phyloP scores from a whole-genome alignment of 2,888 invertebrate species.

The Coenonympha arcania region DNA sequence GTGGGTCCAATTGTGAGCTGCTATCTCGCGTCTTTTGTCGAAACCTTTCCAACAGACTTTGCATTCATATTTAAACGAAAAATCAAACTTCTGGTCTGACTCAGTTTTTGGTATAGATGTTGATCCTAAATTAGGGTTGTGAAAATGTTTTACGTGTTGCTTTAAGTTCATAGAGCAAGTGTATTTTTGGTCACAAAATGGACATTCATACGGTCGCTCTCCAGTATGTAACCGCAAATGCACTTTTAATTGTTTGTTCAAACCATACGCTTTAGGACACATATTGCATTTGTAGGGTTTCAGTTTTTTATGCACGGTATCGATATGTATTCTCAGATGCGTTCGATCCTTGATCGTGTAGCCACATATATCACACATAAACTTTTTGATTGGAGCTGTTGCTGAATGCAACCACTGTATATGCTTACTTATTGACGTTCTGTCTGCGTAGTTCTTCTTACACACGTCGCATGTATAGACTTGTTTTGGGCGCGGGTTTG shows the following conservation, averaged over 20 bases:
- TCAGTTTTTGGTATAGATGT: background rate
- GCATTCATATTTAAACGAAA: too few species aligned
- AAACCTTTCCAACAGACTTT: constrained; percentile 22
- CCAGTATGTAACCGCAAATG: constrained; percentile 31
- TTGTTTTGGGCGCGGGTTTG: constrained; percentile 19
- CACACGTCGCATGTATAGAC: constrained; percentile 30
- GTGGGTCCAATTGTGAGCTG: constrained; percentile 21
- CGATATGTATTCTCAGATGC: constrained; percentile 28
- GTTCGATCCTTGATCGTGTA: constrained; percentile 29
- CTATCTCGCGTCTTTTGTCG: constrained; percentile 5
- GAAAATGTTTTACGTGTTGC: constrained; percentile 6
- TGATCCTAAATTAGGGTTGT: background rate
- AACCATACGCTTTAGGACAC: constrained; percentile 30
- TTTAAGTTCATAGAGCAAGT: background rate
- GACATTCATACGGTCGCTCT: constrained; percentile 29
- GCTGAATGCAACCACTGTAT: constrained; percentile 29
- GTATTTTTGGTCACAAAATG: constrained; percentile 19
- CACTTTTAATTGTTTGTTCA: constrained; percentile 28
- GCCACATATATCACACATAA: constrained; percentile 32
- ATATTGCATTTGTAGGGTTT: constrained; percentile 26
- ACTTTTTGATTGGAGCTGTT: constrained; percentile 18
- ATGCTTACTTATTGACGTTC: constrained; percentile 24
- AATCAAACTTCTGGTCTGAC: too few species aligned
- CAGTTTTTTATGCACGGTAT: constrained; percentile 30
- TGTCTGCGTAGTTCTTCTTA: constrained; percentile 24